Evolutionary conservation across 2,888 invertebrate species (phyloP).

Genomic region (Phorcus lineatus): DNA sequence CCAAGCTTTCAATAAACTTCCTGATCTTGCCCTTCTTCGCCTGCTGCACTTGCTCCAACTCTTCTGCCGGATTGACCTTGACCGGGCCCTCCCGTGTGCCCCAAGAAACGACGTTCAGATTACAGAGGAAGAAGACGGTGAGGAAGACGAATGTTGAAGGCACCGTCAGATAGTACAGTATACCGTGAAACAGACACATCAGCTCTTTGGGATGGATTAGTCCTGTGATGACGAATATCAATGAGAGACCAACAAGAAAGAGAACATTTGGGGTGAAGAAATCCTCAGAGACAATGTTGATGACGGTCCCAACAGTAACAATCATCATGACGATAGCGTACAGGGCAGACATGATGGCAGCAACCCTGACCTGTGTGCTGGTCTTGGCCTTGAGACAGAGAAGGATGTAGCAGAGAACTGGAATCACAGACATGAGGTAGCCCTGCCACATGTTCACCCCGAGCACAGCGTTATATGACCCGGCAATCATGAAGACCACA

Average conservation of each 20-base stretch:
- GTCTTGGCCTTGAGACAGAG: slow-evolving; percentile 95
- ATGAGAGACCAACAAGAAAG: slow-evolving; percentile 78
- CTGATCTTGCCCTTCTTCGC: slow-evolving; percentile 84
- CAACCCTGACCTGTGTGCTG: slow-evolving; percentile 85
- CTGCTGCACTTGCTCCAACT: slow-evolving; percentile 88
- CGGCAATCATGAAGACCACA: slow-evolving; percentile 85
- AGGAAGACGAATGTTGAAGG: slow-evolving; percentile 96
- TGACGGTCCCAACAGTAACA: slow-evolving; percentile 97
- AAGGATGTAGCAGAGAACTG: slow-evolving; percentile 92
- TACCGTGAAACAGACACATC: slow-evolving; percentile 79
- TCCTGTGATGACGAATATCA: slow-evolving; percentile 97
- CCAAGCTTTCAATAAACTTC: slow-evolving; percentile 37
- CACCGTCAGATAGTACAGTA: slow-evolving; percentile 90
- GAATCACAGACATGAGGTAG: slow-evolving; percentile 93
- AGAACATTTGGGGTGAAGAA: slow-evolving; percentile 56
- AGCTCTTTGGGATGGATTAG: slow-evolving; percentile 93
- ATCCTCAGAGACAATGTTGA: slow-evolving; percentile 97
- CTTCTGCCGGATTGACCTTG: slow-evolving; percentile 55
- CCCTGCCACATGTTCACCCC: slow-evolving; percentile 97
- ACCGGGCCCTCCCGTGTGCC: slow-evolving; percentile 87
- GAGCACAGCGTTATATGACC: slow-evolving; percentile 97
- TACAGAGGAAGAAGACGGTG: slow-evolving; percentile 92
- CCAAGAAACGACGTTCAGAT: slow-evolving; percentile 94
- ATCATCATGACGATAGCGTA: slow-evolving; percentile 99
- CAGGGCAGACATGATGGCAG: slow-evolving; percentile 81